These are phyloP conservation scores for Thalpophila matura DNA, from an alignment of 2,888 invertebrate species.

Conservation along the genomic window DNA sequence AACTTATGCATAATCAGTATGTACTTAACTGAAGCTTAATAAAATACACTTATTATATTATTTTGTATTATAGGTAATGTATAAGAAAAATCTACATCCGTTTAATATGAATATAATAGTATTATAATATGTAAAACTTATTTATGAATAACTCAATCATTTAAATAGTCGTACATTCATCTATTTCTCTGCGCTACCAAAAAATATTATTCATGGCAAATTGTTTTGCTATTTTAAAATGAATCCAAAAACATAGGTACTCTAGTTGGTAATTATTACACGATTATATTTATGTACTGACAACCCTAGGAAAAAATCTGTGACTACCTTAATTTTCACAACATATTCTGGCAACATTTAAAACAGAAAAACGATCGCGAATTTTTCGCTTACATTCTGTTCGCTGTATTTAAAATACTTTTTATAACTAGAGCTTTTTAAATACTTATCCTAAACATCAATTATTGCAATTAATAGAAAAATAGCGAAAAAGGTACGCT, in stretches of 20 bases:
- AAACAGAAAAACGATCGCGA: neutral
- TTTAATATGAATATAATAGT: neutral
- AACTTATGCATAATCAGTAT: constrained; percentile 10
- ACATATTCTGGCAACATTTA: neutral
- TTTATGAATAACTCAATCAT: neutral
- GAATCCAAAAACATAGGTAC: no score
- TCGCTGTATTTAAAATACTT: constrained; percentile 1
- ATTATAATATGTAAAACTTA: constrained; percentile 3
- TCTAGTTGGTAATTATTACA: neutral
- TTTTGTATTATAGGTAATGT: constrained; percentile 6
- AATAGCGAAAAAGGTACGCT: no score
- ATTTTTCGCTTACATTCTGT: no score
- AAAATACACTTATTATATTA: neutral
- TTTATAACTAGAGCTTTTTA: no score
- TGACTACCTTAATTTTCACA: neutral
- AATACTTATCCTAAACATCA: no score
- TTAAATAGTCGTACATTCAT: no score
- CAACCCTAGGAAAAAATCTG: neutral
- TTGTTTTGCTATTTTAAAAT: no score
- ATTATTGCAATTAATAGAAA: no score
- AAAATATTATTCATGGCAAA: no score
- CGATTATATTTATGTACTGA: constrained; percentile 4
- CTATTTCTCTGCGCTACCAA: no score
- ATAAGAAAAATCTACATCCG: constrained; percentile 15
- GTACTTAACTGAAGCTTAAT: constrained; percentile 4